Percentiles rank a stretch among this genome's conserved stretches.
Evolutionary conservation across 2,797 vertebrate genomes (phyloP).

Genomic region (Rhinophrynus dorsalis): DNA sequence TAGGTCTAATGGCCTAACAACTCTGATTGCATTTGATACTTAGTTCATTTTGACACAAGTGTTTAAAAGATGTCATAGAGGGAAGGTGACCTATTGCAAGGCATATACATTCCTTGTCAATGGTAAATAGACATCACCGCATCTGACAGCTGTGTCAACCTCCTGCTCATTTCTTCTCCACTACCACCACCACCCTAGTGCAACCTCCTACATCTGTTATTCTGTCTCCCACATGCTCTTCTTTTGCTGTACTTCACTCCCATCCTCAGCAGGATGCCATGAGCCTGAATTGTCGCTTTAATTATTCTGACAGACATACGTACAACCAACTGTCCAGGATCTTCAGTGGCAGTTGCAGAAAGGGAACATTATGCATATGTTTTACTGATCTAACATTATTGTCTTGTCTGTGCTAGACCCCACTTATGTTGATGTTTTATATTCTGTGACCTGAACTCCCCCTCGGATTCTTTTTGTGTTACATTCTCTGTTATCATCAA

Average conservation of each 20-base stretch:
- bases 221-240: slow-evolving; percentile 2
- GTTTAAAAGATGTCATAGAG: neutral
- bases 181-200: neutral
- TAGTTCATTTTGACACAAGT: slow-evolving; percentile 29
- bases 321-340: neutral
- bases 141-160: slow-evolving; percentile 27
- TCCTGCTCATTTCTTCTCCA: slow-evolving; percentile 23
- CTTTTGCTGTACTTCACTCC: neutral
- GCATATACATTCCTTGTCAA: neutral
- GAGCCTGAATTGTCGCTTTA: neutral
- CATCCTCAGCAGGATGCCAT: neutral
- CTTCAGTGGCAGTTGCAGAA: neutral
- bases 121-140: slow-evolving; percentile 22
- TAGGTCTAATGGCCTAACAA: neutral
- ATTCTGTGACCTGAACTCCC: neutral
- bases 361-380: neutral
- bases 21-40: neutral
- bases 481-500: too few species aligned
- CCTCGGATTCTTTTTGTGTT: neutral
- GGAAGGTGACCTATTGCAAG: slow-evolving; percentile 11
- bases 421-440: neutral
- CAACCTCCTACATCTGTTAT: slow-evolving; percentile 25
- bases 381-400: neutral
- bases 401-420: too few species aligned
- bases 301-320: neutral